Base-by-base conservation (phyloP, 2,888 invertebrate genomes). In the Rotaria macrura region DNA sequence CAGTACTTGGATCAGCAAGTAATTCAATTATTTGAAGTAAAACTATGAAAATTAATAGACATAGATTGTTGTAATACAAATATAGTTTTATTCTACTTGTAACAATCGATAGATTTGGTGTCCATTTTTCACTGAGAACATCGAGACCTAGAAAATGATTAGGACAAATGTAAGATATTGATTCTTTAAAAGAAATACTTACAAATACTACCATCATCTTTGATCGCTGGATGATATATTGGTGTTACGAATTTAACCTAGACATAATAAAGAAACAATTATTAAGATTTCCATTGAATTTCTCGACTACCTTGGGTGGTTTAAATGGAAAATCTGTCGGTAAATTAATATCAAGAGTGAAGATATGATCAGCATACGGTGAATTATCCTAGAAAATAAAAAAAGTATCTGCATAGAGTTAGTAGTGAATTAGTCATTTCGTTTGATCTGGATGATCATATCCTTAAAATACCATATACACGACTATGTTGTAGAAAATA, bases 61-160 rank as follows among this genome's bases (percentile, higher is more conserved):
- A 47, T n/a, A n/a, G n/a, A n/a, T n/a, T n/a, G n/a, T n/a, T n/a
- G n/a, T n/a, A n/a, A n/a, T n/a, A n/a, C n/a, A n/a, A n/a, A n/a
- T n/a, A n/a, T n/a, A n/a, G 17, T 38, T 38, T 29, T 72, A 74
- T 74, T 74, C 40, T 74, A 74, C 74, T 43, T 74, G 38, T 74
- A 25, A 43, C 38, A 12, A 74, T 74, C 9, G 74, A 40, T 2
- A 74, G 23, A 40, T 38, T 43, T n/a, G 74, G 74, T 40, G 40
- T 74, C 74, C 74, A 74, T 40, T 74, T 74, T 43, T 74, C 74
- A 40, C 43, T n/a, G 17, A 74, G 74, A 74, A 74, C n/a, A 74
- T 74, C 74, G 14, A 74, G 74, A 74, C 65, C 65, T 65, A 65
- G 17, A n/a, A 34, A 29, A 65, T n/a, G 12, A 65, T 34, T 34